These are phyloP conservation scores for Cavia aperea DNA, from an alignment of 2,113 vertebrate genomes.

Conservation along the genomic window DNA sequence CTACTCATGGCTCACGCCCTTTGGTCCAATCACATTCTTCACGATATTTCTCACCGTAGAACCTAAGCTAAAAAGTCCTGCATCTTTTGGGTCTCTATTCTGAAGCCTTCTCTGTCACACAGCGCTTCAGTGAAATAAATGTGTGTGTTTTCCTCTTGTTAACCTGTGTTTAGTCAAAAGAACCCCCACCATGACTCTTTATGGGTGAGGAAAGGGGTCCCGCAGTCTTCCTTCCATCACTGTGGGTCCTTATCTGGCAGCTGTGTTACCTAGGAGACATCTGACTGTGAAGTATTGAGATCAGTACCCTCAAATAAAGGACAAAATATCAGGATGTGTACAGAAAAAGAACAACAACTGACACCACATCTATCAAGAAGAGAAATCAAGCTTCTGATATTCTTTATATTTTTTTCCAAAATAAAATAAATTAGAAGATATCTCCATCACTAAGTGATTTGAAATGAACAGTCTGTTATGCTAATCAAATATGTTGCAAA, in stretches of 20 bases:
- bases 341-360: neutral
- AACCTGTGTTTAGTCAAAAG: neutral
- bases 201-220: neutral
- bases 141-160: neutral
- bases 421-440: constrained; percentile 10
- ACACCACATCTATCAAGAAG: neutral
- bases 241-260: neutral
- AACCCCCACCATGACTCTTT: neutral
- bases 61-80: neutral
- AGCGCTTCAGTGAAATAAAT: neutral
- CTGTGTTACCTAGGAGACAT: no score
- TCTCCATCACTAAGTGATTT: neutral
- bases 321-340: neutral
- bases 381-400: neutral
- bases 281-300: neutral
- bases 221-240: neutral
- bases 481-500: neutral
- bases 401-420: neutral
- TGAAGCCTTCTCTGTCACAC: neutral
- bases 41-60: accelerated
- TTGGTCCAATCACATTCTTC: neutral
- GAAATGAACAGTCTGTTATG: neutral
- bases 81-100: neutral
- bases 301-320: neutral
- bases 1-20: no score